Base-by-base conservation (phyloP, 2,797 vertebrate genomes). In the Glyptemys insculpta region DNA sequence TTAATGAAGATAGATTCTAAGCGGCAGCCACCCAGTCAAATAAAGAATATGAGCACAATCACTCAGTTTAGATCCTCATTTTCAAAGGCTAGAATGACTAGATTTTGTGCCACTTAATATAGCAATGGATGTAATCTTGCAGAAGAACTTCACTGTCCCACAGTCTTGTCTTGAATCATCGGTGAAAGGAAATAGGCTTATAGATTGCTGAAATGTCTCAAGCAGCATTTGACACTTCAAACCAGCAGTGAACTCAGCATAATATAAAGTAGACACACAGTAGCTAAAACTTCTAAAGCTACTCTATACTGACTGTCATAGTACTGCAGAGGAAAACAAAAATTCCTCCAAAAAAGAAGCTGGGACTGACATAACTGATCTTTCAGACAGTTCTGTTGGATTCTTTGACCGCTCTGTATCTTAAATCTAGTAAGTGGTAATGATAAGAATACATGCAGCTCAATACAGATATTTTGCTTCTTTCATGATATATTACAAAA, bases 51-150 rank as follows among this genome's bases (percentile, higher is more conserved):
- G 23, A 94, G 59, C 31, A 79, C 79, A 93, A 54, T 56, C 81
- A 68, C 54, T 96, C 44, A 94, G 84, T 96, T 97, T 57, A 93
- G 54, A 96, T 90, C 65, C 80, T 87, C 9, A 37, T 84, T 94
- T 92, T 92, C 86, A 91, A 96, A 96, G 72, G 54, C 47, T 92
- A 90, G 81, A 95, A 31, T 8, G 34, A 91, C 27, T 91, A 91
- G 90, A 94, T 90, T 94, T 94, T 89, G 88, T 0, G 4, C 81
- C 92, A 96, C 93, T 96, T 95, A 87, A 92, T 93, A 90, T 89
- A 96, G 95, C 86, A 95, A 95, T 92, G 86, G 23, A 80, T 95
- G 86, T 88, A 96, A 92, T 94, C 94, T 96, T 97, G 85, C 95
- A 97, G 93, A 91, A 93, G 89, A 97, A 93, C 88, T 82, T 56